Percentiles rank a stretch among this genome's conserved stretches.
Evolutionary conservation across 2,797 vertebrate genomes (phyloP).

Genomic region (Parauchenoglanis ngamensis): DNA sequence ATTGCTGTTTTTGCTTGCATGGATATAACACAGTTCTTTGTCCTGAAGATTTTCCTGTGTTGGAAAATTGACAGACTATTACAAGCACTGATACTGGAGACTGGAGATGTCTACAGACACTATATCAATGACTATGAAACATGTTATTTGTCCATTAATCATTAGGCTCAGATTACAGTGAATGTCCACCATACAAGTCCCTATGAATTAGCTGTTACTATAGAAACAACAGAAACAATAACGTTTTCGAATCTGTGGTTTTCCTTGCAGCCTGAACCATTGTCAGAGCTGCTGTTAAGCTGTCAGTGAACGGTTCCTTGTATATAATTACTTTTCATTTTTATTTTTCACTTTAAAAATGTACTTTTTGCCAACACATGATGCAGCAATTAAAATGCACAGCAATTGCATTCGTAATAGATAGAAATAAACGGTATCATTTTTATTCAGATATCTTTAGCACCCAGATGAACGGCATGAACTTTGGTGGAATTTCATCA

Average conservation of each 20-base stretch:
- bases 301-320: neutral
- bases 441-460: neutral
- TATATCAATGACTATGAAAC: neutral
- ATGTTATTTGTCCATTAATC: neutral
- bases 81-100: neutral
- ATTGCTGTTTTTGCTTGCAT: neutral
- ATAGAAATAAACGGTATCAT: neutral
- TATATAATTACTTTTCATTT: neutral
- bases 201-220: neutral
- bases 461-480: neutral
- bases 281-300: neutral
- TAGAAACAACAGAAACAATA: neutral
- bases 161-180: neutral
- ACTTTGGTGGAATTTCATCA: slow-evolving; percentile 5
- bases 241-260: neutral
- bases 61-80: neutral
- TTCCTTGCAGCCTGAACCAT: neutral
- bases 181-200: neutral
- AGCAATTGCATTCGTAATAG: neutral
- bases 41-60: neutral
- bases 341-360: neutral
- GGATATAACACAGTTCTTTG: neutral
- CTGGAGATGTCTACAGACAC: neutral
- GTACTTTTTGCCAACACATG: neutral
- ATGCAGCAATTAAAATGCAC: neutral